phyloP scores from a whole-genome alignment of 2,113 vertebrate genomes.

The Tretioscincus oriximinensis region DNA sequence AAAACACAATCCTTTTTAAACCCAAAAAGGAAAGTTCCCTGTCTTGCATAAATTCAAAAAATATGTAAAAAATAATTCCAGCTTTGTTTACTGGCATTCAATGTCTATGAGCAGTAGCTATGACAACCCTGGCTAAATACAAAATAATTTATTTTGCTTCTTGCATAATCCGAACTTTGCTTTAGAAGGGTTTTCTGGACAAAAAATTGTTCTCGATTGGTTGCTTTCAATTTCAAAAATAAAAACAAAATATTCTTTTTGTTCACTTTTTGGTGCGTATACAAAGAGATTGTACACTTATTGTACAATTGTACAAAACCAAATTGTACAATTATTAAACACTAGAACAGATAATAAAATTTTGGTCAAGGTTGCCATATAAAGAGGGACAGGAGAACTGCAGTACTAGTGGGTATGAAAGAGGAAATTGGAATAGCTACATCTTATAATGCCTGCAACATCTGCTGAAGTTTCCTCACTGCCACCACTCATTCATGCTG shows the following conservation, averaged over 20 bases:
- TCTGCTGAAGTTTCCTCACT: too few relatives aligned
- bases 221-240: slow-evolving; percentile 1
- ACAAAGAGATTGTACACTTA: not conserved
- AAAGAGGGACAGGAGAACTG: too few relatives aligned
- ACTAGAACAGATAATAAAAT: not conserved
- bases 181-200: slow-evolving; percentile 16
- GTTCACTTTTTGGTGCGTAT: not conserved
- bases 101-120: not conserved
- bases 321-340: too few relatives aligned
- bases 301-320: too few relatives aligned
- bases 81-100: not conserved
- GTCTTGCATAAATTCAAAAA: too few relatives aligned
- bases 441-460: too few relatives aligned
- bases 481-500: too few relatives aligned
- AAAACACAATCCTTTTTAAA: too few relatives aligned
- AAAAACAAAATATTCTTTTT: slow-evolving; percentile 6
- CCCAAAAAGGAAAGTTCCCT: too few relatives aligned
- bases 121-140: not conserved
- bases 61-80: too few relatives aligned
- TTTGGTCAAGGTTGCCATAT: not conserved
- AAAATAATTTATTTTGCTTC: not conserved
- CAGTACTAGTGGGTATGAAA: too few relatives aligned
- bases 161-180: slow-evolving; percentile 12
- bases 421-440: too few relatives aligned
- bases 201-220: slow-evolving; percentile 15